Evolutionary conservation across 1,140 invertebrate genomes (phyloP).

Genomic region (Platorchestia sp.): DNA sequence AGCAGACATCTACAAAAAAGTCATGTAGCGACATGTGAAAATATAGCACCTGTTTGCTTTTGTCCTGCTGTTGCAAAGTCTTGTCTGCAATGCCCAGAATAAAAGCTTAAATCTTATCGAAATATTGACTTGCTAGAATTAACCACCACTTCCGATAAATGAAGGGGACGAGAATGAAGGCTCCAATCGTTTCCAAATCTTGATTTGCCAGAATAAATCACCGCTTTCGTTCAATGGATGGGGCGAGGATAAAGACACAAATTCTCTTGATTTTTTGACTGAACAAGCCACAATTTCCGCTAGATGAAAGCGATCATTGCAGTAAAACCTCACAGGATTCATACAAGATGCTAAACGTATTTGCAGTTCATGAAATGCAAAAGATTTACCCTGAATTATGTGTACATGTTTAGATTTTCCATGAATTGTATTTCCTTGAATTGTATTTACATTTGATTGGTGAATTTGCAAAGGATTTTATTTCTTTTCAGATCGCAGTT

Average conservation of each 20-base stretch:
- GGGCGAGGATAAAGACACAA: no score
- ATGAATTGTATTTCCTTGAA: neutral
- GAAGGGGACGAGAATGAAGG: no score
- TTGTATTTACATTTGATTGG: neutral
- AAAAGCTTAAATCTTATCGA: neutral
- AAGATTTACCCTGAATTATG: no score
- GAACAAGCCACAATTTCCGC: neutral
- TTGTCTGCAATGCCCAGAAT: neutral
- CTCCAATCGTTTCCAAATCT: no score
- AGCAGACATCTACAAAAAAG: neutral
- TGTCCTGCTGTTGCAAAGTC: neutral
- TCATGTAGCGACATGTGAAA: neutral
- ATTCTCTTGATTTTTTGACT: neutral
- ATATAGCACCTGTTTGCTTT: neutral
- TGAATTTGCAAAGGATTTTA: neutral
- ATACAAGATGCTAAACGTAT: neutral
- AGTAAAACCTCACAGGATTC: neutral
- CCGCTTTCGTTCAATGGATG: no score
- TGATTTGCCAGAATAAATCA: no score
- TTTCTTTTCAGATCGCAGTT: neutral
- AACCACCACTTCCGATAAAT: no score
- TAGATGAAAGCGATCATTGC: neutral
- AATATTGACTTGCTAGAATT: no score
- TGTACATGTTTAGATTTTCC: neutral
- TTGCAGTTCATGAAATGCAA: neutral